Conservation (phyloP, 1,140 invertebrate genomes). For the Radopholus similis region DNA sequence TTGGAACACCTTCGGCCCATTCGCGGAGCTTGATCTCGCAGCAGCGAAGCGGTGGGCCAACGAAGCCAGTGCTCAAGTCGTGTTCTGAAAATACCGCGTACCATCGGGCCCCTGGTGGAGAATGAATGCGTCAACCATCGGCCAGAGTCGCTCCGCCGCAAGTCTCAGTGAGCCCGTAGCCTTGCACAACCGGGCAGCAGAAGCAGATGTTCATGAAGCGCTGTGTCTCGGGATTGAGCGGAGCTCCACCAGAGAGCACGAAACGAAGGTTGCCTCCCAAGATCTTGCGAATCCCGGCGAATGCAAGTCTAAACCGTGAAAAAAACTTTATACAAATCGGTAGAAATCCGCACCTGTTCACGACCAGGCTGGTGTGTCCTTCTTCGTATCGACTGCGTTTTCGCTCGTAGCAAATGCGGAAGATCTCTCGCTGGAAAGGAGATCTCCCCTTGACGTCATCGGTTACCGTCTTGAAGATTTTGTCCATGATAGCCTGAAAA, state of each 20-base stretch:
- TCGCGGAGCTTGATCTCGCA: constrained; percentile 81
- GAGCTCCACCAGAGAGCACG: constrained; percentile 86
- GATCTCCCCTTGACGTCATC: constrained; percentile 59
- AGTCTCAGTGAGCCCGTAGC: constrained; percentile 95
- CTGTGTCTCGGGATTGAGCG: constrained; percentile 89
- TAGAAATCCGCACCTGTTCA: constrained; percentile 66
- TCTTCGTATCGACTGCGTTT: constrained; percentile 68
- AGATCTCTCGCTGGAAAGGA: constrained; percentile 56
- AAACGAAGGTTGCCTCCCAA: constrained; percentile 81
- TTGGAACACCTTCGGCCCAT: constrained; percentile 81
- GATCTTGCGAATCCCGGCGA: constrained; percentile 72
- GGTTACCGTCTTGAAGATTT: constrained; percentile 60
- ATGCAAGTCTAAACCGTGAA: constrained; percentile 67
- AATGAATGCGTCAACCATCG: constrained; percentile 72
- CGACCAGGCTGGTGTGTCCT: constrained; percentile 77
- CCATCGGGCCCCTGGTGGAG: too few relatives aligned
- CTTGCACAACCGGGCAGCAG: constrained; percentile 82
- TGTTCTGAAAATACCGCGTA: constrained; percentile 57
- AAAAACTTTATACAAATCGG: not conserved
- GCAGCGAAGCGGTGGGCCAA: constrained; percentile 80
- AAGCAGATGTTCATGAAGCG: constrained; percentile 87
- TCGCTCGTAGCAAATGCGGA: constrained; percentile 60
- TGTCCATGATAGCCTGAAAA: constrained; percentile 60
- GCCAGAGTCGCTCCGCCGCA: constrained; percentile 84
- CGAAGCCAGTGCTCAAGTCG: constrained; percentile 75